A percentile compares a stretch with the other conserved stretches of the same genome.
Conservation (phyloP, 1,140 invertebrate species). For the Drosophila sproati region DNA sequence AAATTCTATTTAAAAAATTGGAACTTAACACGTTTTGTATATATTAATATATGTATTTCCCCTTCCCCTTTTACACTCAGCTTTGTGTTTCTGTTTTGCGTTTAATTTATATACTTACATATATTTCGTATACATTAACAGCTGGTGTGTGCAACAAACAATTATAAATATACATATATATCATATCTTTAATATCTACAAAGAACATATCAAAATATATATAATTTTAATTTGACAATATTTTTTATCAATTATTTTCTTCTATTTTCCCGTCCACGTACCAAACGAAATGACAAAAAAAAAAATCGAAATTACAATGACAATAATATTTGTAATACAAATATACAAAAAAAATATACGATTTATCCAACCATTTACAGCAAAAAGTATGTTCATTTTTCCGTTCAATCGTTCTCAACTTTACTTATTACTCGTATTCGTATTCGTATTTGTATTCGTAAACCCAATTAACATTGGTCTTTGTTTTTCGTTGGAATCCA, state of each 20-base stretch:
- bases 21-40: background rate
- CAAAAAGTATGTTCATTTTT: conserved; percentile 64
- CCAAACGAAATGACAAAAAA: conserved; percentile 50
- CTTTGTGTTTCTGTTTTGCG: background rate
- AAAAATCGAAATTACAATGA: conserved; percentile 16
- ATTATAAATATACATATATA: conserved; percentile 23
- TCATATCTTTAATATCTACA: conserved; percentile 12
- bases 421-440: conserved; percentile 15
- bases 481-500: conserved; percentile 19
- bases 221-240: conserved; percentile 57
- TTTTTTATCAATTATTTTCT: conserved; percentile 69
- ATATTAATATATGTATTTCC: background rate
- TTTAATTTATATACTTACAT: background rate
- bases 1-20: background rate
- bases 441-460: conserved; percentile 26
- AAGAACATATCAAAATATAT: conserved; percentile 27
- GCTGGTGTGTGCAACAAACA: conserved; percentile 11
- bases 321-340: conserved; percentile 17
- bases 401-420: conserved; percentile 23
- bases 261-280: conserved; percentile 63
- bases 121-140: background rate
- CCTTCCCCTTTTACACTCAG: background rate
- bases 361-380: conserved; percentile 45
- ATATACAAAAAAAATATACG: conserved; percentile 16
- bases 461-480: conserved; percentile 30